Conservation (phyloP, 2,113 vertebrate species). For the Raja brachyura region DNA sequence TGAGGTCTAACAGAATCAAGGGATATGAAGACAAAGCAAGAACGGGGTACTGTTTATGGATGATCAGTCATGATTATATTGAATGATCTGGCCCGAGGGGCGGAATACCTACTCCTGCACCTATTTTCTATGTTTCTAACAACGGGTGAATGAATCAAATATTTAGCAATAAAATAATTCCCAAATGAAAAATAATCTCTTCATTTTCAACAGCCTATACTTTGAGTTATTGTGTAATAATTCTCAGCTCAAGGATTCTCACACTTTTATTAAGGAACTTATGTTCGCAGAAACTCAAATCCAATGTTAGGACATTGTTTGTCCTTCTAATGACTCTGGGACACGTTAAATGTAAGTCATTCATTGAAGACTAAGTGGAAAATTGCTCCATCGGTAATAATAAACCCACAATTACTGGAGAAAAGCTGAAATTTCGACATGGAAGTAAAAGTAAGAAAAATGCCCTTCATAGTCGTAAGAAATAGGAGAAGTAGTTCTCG, state of each 20-base stretch:
- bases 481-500: too few species aligned
- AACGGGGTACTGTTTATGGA: too few species aligned
- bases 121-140: too few species aligned
- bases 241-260: neutral
- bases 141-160: neutral
- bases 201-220: neutral
- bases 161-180: neutral
- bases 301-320: neutral
- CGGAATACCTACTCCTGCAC: too few species aligned
- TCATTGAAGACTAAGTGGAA: too few species aligned
- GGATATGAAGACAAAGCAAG: too few species aligned
- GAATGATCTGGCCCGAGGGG: too few species aligned
- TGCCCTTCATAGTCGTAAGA: neutral
- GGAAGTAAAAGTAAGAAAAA: neutral
- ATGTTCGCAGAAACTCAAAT: neutral
- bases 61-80: too few species aligned
- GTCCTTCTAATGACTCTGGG: neutral
- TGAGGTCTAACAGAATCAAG: too few species aligned
- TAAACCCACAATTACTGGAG: neutral
- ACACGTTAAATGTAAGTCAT: too few species aligned
- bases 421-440: neutral
- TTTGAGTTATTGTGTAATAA: neutral
- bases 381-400: neutral
- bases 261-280: neutral
- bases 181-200: neutral